These are phyloP conservation scores for Andrena haemorrhoa DNA, from an alignment of 2,888 invertebrate genomes.

Conservation along the genomic window DNA sequence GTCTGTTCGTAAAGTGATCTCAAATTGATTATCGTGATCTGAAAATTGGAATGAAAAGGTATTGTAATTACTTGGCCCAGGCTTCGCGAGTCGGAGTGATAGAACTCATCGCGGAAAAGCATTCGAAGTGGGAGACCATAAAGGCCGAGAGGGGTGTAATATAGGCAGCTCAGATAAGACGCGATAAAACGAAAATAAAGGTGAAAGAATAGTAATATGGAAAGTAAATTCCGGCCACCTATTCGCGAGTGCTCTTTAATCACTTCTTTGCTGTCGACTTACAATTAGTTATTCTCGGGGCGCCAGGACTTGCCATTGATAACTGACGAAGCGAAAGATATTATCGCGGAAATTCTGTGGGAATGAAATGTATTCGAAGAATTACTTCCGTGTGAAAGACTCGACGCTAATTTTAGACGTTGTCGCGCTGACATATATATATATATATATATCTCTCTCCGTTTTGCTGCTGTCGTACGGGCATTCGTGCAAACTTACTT, in stretches of 20 bases:
- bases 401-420: conserved; percentile 2
- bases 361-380: conserved; percentile 11
- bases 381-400: background rate
- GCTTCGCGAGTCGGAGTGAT: conserved; percentile 18
- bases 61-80: conserved; percentile 30
- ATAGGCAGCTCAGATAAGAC: conserved; percentile 20
- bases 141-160: conserved; percentile 21
- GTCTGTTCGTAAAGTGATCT: background rate
- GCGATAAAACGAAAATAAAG: conserved; percentile 33
- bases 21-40: conserved; percentile 16
- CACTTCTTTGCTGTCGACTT: background rate
- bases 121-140: conserved; percentile 14
- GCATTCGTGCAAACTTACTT: background rate
- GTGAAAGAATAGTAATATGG: conserved; percentile 24
- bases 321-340: conserved; percentile 7
- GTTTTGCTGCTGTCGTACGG: background rate
- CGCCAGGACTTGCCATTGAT: background rate
- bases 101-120: conserved; percentile 12
- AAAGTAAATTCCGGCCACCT: conserved; percentile 30
- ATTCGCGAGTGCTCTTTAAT: conserved; percentile 14
- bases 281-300: background rate
- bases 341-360: background rate
- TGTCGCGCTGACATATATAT: background rate
- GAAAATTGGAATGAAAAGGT: conserved; percentile 10
- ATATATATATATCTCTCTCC: background rate